Conservation (phyloP, 2,797 vertebrate genomes). For the Gallirallus australis region DNA sequence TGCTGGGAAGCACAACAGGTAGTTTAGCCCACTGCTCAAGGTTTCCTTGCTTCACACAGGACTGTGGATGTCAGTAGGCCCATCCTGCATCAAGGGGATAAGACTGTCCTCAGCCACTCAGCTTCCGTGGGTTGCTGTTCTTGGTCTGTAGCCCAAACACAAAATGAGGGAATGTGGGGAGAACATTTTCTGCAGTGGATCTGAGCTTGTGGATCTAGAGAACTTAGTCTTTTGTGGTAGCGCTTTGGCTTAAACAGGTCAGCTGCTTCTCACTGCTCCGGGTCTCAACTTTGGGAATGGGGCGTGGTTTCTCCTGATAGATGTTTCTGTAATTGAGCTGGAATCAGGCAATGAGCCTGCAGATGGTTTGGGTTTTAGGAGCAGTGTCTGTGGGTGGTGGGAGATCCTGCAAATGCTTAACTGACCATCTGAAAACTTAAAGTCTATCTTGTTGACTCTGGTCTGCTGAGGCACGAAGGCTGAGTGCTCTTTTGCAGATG, state of each 20-base stretch:
- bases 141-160: neutral
- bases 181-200: neutral
- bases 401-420: neutral
- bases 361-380: neutral
- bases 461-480: neutral
- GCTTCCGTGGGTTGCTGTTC: rapidly evolving
- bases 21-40: neutral
- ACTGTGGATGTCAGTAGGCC: rapidly evolving
- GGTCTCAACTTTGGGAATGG: neutral
- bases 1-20: neutral
- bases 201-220: neutral
- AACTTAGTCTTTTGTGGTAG: neutral
- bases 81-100: neutral
- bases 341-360: neutral
- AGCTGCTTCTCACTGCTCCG: neutral
- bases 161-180: neutral
- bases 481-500: neutral
- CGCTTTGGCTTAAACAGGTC: neutral
- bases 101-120: neutral
- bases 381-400: neutral
- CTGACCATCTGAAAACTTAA: neutral
- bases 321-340: neutral
- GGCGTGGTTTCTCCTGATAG: neutral
- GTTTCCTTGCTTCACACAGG: neutral
- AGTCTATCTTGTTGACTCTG: neutral